A percentile compares a stretch with the other conserved stretches of the same genome.
Evolutionary conservation across 2,113 vertebrate genomes (phyloP).

Genomic region (Poeciliopsis retropinna): DNA sequence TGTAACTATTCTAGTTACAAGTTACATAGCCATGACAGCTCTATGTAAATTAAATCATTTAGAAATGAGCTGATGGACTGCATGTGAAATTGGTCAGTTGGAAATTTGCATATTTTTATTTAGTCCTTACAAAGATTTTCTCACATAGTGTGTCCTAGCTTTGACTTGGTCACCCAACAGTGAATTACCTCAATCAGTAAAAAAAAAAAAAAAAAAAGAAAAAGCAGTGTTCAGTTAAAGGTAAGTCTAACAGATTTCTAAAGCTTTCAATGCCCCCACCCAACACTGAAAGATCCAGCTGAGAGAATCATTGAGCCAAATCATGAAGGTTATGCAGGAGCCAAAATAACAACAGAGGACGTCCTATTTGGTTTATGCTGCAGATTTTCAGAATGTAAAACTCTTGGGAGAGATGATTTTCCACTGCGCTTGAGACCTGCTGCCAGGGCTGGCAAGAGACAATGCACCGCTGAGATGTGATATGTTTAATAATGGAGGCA

Average conservation of each 20-base stretch:
- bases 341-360: constrained; percentile 50
- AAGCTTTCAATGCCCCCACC: constrained; percentile 24
- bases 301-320: constrained; percentile 43
- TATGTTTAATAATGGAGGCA: constrained; percentile 64
- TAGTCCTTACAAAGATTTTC: too few species aligned
- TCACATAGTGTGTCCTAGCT: too few species aligned
- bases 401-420: constrained; percentile 58
- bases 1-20: too few species aligned
- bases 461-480: constrained; percentile 61
- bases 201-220: background rate
- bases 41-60: too few species aligned
- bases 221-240: background rate
- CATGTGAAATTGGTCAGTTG: too few species aligned
- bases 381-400: constrained; percentile 46
- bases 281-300: constrained; percentile 24
- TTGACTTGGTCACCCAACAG: background rate
- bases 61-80: too few species aligned
- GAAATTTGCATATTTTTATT: too few species aligned
- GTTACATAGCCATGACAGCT: too few species aligned
- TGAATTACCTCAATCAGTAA: background rate
- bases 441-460: constrained; percentile 64
- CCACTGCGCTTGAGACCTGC: constrained; percentile 16
- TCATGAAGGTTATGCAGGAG: constrained; percentile 35
- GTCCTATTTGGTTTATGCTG: constrained; percentile 52
- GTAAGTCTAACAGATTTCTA: background rate